Evolutionary conservation across 2,113 vertebrate genomes (phyloP).

Genomic region (Notothenia coriiceps): DNA sequence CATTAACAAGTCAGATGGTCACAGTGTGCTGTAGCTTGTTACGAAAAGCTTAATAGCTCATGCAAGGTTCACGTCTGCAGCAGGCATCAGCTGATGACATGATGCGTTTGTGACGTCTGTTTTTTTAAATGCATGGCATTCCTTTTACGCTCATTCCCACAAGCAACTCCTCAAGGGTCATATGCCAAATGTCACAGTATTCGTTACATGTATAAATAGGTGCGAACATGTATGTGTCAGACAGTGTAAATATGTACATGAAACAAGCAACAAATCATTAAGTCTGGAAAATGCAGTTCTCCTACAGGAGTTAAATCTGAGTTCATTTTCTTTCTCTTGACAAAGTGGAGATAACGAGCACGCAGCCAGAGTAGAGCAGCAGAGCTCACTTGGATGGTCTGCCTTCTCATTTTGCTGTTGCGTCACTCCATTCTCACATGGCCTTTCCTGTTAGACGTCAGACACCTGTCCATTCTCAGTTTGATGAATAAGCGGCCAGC

Average conservation of each 20-base stretch:
- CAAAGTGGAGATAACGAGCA: slow-evolving; percentile 4
- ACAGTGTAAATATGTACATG: slow-evolving; percentile 21
- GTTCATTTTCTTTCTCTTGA: slow-evolving; percentile 8
- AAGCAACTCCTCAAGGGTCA: slow-evolving; percentile 16
- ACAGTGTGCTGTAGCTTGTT: no score
- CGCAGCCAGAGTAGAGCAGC: background rate
- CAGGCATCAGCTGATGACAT: slow-evolving; percentile 38
- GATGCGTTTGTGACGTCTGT: slow-evolving; percentile 45
- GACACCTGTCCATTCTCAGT: slow-evolving; percentile 34
- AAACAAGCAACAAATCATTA: slow-evolving; percentile 7
- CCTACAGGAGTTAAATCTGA: background rate
- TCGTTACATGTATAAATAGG: slow-evolving; percentile 19
- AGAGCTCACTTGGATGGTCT: slow-evolving; percentile 19
- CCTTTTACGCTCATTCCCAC: slow-evolving; percentile 19
- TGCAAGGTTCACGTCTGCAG: slow-evolving; percentile 38
- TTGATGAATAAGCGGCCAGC: slow-evolving; percentile 32
- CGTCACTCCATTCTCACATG: slow-evolving; percentile 34
- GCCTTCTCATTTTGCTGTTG: slow-evolving; percentile 30
- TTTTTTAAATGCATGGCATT: slow-evolving; percentile 14
- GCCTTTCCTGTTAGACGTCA: slow-evolving; percentile 45
- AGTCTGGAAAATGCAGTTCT: background rate
- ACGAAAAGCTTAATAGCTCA: slow-evolving; percentile 9
- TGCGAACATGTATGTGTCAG: background rate
- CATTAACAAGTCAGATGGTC: no score
- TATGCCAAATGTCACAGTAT: slow-evolving; percentile 54